phyloP scores from a whole-genome alignment of 1,140 invertebrate genomes.

The Hylaeus anthracinus region DNA sequence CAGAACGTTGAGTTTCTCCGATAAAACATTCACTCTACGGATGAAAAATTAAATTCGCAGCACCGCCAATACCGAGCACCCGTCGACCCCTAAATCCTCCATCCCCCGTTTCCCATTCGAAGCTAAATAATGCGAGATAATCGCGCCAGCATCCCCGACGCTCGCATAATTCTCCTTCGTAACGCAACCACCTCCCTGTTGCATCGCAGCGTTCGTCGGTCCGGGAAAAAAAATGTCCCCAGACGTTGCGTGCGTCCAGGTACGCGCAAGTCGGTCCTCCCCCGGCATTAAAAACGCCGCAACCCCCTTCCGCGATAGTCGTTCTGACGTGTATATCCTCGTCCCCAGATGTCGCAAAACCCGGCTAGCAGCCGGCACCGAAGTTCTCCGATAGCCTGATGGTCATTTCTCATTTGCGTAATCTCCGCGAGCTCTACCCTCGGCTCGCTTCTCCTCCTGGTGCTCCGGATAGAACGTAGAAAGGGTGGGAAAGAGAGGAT shows the following conservation, averaged over 20 bases:
- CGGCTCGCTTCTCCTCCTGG: slow-evolving; percentile 12
- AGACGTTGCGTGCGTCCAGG: slow-evolving; percentile 26
- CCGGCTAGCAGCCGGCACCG: slow-evolving; percentile 52
- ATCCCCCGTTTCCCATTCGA: too few species aligned
- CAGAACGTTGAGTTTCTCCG: too few species aligned
- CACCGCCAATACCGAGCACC: too few species aligned
- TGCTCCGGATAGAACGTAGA: slow-evolving; percentile 23
- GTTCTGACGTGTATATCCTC: slow-evolving; percentile 35
- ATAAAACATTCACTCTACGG: too few species aligned
- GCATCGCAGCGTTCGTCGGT: too few species aligned
- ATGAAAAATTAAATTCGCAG: too few species aligned
- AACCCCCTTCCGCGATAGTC: slow-evolving; percentile 24
- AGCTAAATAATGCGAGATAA: too few species aligned
- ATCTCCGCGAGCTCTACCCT: slow-evolving; percentile 69
- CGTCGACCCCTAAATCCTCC: too few species aligned
- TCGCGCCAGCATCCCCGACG: too few species aligned
- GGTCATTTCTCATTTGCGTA: slow-evolving; percentile 81
- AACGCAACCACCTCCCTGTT: too few species aligned
- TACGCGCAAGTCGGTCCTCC: neutral
- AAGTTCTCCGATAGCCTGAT: slow-evolving; percentile 76
- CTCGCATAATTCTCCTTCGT: too few species aligned
- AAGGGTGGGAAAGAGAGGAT: slow-evolving; percentile 9
- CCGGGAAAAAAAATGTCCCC: neutral
- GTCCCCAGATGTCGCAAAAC: slow-evolving; percentile 57
- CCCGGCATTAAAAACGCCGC: slow-evolving; percentile 34